Evolutionary conservation across 1,140 invertebrate genomes (phyloP), one percentile per base, ranked within the genome.

Genomic region (Drosophila bocqueti): DNA sequence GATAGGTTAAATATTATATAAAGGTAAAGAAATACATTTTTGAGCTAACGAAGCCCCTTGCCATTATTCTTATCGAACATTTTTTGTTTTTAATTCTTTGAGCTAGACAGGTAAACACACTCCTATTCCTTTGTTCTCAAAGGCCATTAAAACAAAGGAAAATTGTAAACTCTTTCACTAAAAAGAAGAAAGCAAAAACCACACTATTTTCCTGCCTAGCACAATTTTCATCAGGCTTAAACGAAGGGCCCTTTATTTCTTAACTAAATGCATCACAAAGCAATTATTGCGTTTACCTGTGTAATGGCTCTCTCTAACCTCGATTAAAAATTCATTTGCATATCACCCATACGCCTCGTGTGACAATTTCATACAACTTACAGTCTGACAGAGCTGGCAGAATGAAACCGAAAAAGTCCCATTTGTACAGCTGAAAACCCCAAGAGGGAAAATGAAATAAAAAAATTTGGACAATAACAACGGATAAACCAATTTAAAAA

Each of bases 401-500:
- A 69, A 64, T 18, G 49, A 67, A 67, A 31, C 49, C 34, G 6
- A 67, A 38, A 69, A 50, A 68, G 40, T 38, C 11, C n/a, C 46
- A 66, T 66, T 57, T 62, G 40, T 43, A 13, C 54, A 38, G 7
- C 49, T 61, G 42, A 50, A 46, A 55, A 10, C 47, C 63, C 63
- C 54, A 73, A 54, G 60, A 45, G 21, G 31, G 50, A 50, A 76
- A 64, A 76, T 47, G 43, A 50, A 68, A 74, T 49, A 50, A 36
- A 62, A 50, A 50, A 64, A 50, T 49, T 29, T 52, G 45, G 71
- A 79, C 46, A 83, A 71, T 49, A 67, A 57, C 49, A 73, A 50
- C 57, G 52, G 46, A 76, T 79, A 71, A 80, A 76, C 64, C 81
- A 83, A 84, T 81, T 81, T 54, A 68, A 76, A 83, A 66, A 76